Evolutionary conservation across 2,888 invertebrate species (phyloP), one percentile per base, ranked within the genome.

Genomic region (Cosmia pyralina): DNA sequence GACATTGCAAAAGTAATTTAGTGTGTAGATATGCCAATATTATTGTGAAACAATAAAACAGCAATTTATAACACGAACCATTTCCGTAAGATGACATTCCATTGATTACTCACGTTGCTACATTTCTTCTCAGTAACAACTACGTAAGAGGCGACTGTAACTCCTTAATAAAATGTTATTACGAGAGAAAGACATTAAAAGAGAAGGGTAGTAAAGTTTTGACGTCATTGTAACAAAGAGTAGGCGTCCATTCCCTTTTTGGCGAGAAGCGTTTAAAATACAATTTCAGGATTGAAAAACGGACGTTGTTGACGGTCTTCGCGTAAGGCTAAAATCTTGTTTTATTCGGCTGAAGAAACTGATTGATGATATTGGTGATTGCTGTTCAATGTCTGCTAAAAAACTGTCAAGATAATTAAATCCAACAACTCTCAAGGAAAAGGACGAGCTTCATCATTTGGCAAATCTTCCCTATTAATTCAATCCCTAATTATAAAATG

Each of bases 121-220:
- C 34, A 11, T 52, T 69, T 53, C 57, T 48, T 66, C 58, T n/a
- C 4, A 46, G 19, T 41, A 60, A 46, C 50, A 64, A 64, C 67
- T 60, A 55, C 50, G 22, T 66, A 79, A 28, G 65, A 53, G 19
- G 11, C 62, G 59, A 48, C 62, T 53, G 52, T 72, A 72, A 68
- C 72, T 66, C 41, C 64, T 66, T 82, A 66, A 80, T 80, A 66
- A 77, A 80, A 73, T 69, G 48, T 66, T 53, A 76, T 83, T 65
- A 71, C 28, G 38, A 53, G 62, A 69, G 63, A 58, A 72, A 58
- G 52, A 46, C 62, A 60, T 79, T 64, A 80, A 73, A 66, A 38
- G 57, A 60, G 22, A 38, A 50, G 15, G 62, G 68, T 67, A 50
- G 22, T 80, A 77, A 76, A 55, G 52, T 52, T 46, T 55, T 83